phyloP scores from a whole-genome alignment of 2,797 vertebrate genomes.

The Crenuchus spilurus region DNA sequence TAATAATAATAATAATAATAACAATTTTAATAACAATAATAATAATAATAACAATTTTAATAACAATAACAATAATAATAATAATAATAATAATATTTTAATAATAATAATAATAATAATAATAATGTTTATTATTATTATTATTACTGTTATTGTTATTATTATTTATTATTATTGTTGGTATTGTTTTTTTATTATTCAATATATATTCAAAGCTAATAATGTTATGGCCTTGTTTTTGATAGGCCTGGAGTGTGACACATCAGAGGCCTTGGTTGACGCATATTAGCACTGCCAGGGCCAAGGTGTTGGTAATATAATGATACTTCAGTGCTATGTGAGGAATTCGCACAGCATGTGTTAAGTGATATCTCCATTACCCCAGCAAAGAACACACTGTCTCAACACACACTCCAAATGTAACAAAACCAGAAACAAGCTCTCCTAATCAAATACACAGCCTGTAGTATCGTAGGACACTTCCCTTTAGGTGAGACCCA shows the following conservation, averaged over 20 bases:
- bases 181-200: too few relatives aligned
- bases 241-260: neutral
- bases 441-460: too few relatives aligned
- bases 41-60: too few relatives aligned
- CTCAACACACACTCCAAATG: neutral
- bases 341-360: conserved; percentile 18
- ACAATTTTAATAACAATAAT: too few relatives aligned
- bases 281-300: neutral
- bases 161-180: too few relatives aligned
- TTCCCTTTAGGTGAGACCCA: neutral
- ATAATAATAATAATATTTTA: too few relatives aligned
- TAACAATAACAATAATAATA: too few relatives aligned
- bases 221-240: neutral
- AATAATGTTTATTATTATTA: too few relatives aligned
- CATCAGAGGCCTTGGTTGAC: neutral
- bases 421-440: neutral
- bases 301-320: neutral
- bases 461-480: neutral
- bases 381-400: neutral
- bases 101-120: too few relatives aligned
- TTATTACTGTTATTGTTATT: too few relatives aligned
- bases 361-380: neutral
- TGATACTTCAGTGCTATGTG: neutral
- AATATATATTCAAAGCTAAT: too few relatives aligned
- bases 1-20: too few relatives aligned